Base-by-base conservation (phyloP, 2,888 invertebrate species). In the Endotricha flammealis region DNA sequence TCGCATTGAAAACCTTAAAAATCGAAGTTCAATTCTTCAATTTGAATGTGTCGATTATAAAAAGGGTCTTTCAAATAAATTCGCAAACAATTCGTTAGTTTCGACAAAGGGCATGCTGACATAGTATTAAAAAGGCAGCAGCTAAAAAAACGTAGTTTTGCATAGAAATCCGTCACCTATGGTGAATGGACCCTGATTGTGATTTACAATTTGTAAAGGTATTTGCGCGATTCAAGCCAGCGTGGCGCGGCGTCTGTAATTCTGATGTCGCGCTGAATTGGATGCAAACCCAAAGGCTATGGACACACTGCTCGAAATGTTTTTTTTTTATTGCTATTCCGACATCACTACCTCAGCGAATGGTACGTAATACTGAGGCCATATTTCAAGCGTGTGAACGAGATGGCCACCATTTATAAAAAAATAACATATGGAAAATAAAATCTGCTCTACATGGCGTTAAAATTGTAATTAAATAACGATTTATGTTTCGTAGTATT, bases 141-240 rank as follows among this genome's bases (percentile, higher is more conserved):
- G 31, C 23, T 32, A 24, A 23, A 33, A 35, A 34, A 11, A 8
- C 22, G 22, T 13, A 35, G 28, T 29, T 35, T 35, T 35, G 35
- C 35, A 35, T 35, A 35, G 35, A 35, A 29, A 14, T 8, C 27
- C 35, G 35, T 29, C 35, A 35, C 35, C 35, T 35, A 28, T 13
- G 17, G 13, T 42, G 68, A 71, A 72, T 72, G 54, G 70, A 33
- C 44, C 40, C 60, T 70, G 71, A 73, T 73, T 71, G 72, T 64
- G 61, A 57, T 50, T 54, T 52, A 50, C 59, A 59, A 66, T 68
- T 68, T 68, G 65, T 57, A 50, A 61, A 58, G 52, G 60, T 60
- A 67, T 69, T 67, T 62, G 58, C 50, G 45, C 64, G 50, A 64
- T 67, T 66, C 67, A 58, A 40, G 41, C 44, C 55, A 11, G 29